phyloP scores from a whole-genome alignment of 1,140 invertebrate genomes.

The Brachionus paranguensis region DNA sequence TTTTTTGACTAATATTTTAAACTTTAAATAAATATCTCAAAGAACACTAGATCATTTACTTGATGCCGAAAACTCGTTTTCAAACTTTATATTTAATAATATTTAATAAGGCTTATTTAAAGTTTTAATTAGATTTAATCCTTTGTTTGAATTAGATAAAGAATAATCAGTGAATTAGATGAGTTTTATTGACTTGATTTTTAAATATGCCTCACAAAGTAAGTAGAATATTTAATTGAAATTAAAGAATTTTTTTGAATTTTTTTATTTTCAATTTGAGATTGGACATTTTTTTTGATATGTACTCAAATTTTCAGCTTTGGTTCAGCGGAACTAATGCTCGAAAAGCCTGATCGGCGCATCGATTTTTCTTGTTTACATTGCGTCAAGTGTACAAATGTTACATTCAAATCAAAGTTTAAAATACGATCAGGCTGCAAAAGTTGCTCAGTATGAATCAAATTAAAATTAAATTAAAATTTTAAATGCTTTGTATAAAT shows the following conservation, averaged over 20 bases:
- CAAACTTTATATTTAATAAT: too few species aligned
- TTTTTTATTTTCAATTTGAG: not conserved
- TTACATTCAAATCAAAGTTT: not conserved
- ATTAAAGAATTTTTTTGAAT: not conserved
- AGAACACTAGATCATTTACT: too few species aligned
- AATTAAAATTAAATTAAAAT: not conserved
- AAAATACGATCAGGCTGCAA: not conserved
- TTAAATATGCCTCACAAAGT: not conserved
- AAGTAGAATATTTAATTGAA: not conserved
- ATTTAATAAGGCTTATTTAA: not conserved
- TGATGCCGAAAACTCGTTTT: too few species aligned
- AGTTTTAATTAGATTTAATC: not conserved
- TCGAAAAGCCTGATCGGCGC: not conserved
- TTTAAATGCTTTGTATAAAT: not conserved
- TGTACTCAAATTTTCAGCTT: not conserved
- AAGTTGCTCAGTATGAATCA: slow-evolving; percentile 4
- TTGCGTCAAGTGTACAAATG: not conserved
- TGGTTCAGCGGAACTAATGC: not conserved
- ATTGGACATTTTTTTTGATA: not conserved
- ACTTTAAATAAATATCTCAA: too few species aligned
- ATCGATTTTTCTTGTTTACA: not conserved
- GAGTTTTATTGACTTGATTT: not conserved
- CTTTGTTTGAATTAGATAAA: not conserved
- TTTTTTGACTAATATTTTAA: too few species aligned
- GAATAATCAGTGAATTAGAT: not conserved